Evolutionary conservation across 2,113 vertebrate species (phyloP).

Genomic region (Gorsachius goisagi): DNA sequence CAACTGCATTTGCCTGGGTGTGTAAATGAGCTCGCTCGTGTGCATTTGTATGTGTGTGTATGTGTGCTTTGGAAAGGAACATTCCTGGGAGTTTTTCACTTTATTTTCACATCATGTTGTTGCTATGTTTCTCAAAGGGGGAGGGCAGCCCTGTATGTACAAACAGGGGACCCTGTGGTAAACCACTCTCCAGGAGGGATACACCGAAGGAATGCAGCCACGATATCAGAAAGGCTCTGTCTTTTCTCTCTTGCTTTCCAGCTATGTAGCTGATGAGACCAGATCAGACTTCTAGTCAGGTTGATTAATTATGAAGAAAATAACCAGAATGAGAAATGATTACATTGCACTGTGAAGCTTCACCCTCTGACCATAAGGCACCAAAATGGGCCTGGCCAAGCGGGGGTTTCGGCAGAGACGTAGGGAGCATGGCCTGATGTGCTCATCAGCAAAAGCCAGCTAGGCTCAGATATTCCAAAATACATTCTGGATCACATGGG

Average conservation of each 20-base stretch:
- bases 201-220: background rate
- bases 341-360: background rate
- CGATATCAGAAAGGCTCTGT: background rate
- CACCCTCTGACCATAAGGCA: background rate
- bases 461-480: background rate
- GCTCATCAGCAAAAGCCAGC: background rate
- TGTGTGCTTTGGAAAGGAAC: background rate
- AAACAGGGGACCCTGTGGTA: background rate
- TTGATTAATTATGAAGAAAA: slow-evolving; percentile 10
- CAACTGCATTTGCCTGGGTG: background rate
- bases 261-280: background rate
- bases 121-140: background rate
- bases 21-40: background rate
- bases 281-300: background rate
- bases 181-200: background rate
- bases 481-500: background rate
- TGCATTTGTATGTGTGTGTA: background rate
- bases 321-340: background rate
- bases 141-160: background rate
- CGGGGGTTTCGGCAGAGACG: rapidly evolving
- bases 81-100: background rate
- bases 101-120: slow-evolving; percentile 25
- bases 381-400: background rate
- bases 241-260: slow-evolving; percentile 21
- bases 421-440: background rate